phyloP scores from a whole-genome alignment of 23 tunicate species.

The Halocynthia aurantium region DNA sequence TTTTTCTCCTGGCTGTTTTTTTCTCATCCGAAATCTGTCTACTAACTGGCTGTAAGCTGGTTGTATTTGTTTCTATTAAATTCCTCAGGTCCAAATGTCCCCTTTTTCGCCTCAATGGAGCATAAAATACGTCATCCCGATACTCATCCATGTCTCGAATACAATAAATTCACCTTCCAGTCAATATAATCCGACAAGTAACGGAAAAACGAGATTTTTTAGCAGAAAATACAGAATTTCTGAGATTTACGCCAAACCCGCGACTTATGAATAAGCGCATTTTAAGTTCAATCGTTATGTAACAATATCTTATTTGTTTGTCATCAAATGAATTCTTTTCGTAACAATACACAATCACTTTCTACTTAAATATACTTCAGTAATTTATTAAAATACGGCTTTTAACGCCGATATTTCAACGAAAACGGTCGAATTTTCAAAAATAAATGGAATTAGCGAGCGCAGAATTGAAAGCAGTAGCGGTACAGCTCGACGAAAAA shows the following conservation, averaged over 20 bases:
- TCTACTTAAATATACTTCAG: too few relatives aligned
- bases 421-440: background rate
- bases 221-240: too few relatives aligned
- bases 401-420: background rate
- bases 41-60: too few relatives aligned
- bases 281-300: too few relatives aligned
- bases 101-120: slow-evolving; percentile 4
- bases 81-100: background rate
- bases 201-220: background rate
- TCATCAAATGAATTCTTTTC: too few relatives aligned
- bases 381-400: background rate
- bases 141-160: background rate
- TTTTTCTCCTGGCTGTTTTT: too few relatives aligned
- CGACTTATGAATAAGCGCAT: too few relatives aligned
- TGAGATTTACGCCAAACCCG: too few relatives aligned
- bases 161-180: background rate
- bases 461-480: background rate
- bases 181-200: background rate
- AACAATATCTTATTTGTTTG: too few relatives aligned
- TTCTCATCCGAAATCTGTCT: too few relatives aligned
- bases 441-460: background rate
- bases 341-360: too few relatives aligned
- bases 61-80: too few relatives aligned
- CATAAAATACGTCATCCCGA: background rate
- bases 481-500: background rate